Base-by-base conservation (phyloP, 2,888 invertebrate genomes). In the Scaptodrosophila latifasciaeformis region DNA sequence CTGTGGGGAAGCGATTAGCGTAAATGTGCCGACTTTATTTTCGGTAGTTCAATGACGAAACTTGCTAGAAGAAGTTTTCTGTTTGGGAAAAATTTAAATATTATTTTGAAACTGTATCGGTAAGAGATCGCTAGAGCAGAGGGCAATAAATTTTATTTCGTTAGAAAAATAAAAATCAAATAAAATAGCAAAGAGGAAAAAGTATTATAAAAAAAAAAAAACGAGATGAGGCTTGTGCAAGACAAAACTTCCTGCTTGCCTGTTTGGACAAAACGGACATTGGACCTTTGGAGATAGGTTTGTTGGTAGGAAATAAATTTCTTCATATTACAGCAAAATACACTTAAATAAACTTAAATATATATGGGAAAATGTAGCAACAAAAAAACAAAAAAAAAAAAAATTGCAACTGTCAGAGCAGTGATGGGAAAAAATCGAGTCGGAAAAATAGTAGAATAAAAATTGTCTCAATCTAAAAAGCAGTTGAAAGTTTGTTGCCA, bases 1-100 rank as follows among this genome's bases (percentile, higher is more conserved):
- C 81, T 82, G 70, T 76, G 64, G 78, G 78, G 78, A 82, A 68
- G 76, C 79, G 82, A 82, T 79, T 79, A 78, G 82, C 68, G 76
- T 68, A 68, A 82, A 79, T 78, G 81, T 75, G 70, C 65, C 48
- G 70, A 70, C 77, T 75, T 80, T 74, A 76, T 70, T 56, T 71
- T 54, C 45, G 65, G 54, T 75, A 71, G 44, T 44, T 44, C 13
- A 17, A 44, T 30, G 9, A 15, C 30, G 6, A 30, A 24, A 31
- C 15, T 37, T 46, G n/a, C 29, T 40, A n/a, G n/a, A n/a, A n/a
- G n/a, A n/a, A n/a, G n/a, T n/a, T n/a, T n/a, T n/a, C n/a, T n/a
- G n/a, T n/a, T n/a, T n/a, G n/a, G n/a, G n/a, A n/a, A n/a, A n/a
- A n/a, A n/a, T n/a, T n/a, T n/a, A n/a, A n/a, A n/a, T n/a, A n/a